Evolutionary conservation across 2,113 vertebrate genomes (phyloP).

Genomic region (Epinephelus cyanopodus): DNA sequence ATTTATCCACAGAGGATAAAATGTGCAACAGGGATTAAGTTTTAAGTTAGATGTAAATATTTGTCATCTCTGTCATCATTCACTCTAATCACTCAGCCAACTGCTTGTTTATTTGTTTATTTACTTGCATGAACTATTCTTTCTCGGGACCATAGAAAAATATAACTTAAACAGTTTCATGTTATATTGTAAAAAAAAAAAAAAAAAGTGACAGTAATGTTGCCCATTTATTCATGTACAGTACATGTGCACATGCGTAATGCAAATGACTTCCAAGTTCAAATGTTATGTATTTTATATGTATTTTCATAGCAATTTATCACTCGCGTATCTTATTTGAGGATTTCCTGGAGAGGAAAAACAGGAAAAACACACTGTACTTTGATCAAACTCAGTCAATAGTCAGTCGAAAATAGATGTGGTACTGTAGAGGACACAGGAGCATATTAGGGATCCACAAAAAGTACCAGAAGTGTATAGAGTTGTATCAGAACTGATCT

Average conservation of each 20-base stretch:
- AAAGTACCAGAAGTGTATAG: too few relatives aligned
- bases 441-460: neutral
- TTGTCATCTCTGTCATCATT: neutral
- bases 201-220: too few relatives aligned
- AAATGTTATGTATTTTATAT: neutral
- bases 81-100: neutral
- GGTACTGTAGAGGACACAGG: neutral
- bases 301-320: slow-evolving; percentile 7
- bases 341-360: neutral
- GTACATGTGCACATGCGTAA: too few relatives aligned
- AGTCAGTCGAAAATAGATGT: neutral
- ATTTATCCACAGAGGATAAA: neutral
- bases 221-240: too few relatives aligned
- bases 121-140: neutral
- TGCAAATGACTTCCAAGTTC: neutral
- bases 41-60: neutral
- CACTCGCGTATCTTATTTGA: neutral
- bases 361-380: neutral
- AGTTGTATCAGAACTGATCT: too few relatives aligned
- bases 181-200: neutral
- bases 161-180: neutral
- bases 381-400: neutral
- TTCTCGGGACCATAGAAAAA: neutral
- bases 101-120: neutral
- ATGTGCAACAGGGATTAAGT: neutral